Evolutionary conservation across 2,888 invertebrate genomes (phyloP).

Genomic region (Eulithis testata): DNA sequence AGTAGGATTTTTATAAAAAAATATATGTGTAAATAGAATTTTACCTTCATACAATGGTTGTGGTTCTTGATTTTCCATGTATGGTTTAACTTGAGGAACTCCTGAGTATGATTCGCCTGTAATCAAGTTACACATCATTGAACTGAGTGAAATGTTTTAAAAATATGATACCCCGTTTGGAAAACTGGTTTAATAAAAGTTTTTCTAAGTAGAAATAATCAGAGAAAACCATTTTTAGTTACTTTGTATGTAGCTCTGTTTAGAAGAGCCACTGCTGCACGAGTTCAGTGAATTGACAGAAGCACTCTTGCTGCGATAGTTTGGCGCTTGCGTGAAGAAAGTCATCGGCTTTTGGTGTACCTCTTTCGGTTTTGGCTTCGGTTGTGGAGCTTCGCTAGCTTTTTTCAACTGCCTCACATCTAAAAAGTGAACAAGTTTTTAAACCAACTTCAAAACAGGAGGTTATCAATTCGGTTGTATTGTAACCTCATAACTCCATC

Average conservation of each 20-base stretch:
- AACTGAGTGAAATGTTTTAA: too few species aligned
- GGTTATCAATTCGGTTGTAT: too few species aligned
- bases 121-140: neutral
- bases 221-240: neutral
- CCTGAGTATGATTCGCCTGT: constrained; percentile 56
- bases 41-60: constrained; percentile 66
- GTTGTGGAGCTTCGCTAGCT: constrained; percentile 33
- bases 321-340: constrained; percentile 59
- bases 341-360: constrained; percentile 44
- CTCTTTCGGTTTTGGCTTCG: constrained; percentile 41
- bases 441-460: too few species aligned
- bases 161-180: too few species aligned
- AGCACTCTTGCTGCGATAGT: constrained; percentile 66
- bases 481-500: too few species aligned
- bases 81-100: constrained; percentile 58
- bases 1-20: too few species aligned
- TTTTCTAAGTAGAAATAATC: too few species aligned
- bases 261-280: constrained; percentile 57
- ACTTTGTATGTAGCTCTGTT: constrained; percentile 44
- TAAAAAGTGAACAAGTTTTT: constrained; percentile 39
- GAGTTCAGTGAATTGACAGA: constrained; percentile 71
- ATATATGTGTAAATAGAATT: too few species aligned
- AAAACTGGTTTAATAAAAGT: too few species aligned
- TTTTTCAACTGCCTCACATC: constrained; percentile 63
- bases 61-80: constrained; percentile 58